Conservation (phyloP, 2,797 vertebrate species). For the Gymnoscopelus microlampas region DNA sequence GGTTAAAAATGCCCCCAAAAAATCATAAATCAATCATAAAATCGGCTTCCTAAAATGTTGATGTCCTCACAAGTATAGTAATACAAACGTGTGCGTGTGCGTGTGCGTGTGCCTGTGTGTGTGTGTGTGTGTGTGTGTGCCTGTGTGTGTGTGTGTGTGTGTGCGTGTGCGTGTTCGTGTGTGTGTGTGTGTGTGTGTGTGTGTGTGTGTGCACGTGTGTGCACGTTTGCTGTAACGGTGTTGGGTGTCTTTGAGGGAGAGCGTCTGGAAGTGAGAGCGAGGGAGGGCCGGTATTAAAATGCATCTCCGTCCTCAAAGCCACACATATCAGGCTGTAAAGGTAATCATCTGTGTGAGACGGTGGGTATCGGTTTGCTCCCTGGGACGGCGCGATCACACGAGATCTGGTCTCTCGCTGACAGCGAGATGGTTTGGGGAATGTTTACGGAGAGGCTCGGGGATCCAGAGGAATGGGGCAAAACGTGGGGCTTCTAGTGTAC, state of each 20-base stretch:
- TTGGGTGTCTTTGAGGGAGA: no score
- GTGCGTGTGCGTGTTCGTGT: background rate
- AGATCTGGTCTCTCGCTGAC: constrained; percentile 33
- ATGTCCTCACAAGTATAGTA: no score
- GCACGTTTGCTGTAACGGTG: no score
- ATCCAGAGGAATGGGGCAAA: constrained; percentile 53
- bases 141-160: constrained; percentile 10
- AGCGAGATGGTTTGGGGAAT: constrained; percentile 60
- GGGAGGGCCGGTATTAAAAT: constrained; percentile 30
- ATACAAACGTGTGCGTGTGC: background rate
- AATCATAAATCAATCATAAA: no score
- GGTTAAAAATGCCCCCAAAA: no score
- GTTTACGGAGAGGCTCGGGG: constrained; percentile 59
- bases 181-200: background rate
- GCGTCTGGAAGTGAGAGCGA: constrained; percentile 11
- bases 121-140: background rate
- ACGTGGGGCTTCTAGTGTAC: constrained; percentile 44
- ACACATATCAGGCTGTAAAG: constrained; percentile 56
- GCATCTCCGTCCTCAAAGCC: constrained; percentile 50
- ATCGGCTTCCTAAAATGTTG: no score
- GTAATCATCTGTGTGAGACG: constrained; percentile 57
- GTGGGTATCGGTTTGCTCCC: constrained; percentile 59
- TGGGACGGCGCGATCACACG: constrained; percentile 45
- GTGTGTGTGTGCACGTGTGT: constrained; percentile 15
- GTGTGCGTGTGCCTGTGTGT: constrained; percentile 24